Evolutionary conservation across 2,113 vertebrate genomes (phyloP).

Genomic region (Telmatochromis sp.): DNA sequence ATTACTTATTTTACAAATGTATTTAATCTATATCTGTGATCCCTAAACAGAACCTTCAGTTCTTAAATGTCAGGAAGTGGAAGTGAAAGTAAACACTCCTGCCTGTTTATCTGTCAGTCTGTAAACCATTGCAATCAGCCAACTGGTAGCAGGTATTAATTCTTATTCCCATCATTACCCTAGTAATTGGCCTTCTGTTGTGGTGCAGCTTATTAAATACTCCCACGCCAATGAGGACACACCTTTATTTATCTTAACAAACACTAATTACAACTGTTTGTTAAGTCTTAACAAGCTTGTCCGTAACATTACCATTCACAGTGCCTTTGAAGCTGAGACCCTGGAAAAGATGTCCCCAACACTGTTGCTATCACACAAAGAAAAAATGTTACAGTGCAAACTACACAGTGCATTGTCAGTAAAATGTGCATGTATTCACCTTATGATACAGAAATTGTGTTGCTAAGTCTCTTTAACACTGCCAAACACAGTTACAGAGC

Average conservation of each 20-base stretch:
- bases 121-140: not conserved
- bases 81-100: not conserved
- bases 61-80: not conserved
- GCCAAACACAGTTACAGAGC: not conserved
- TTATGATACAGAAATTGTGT: not conserved
- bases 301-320: slow-evolving; percentile 12
- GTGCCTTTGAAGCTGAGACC: slow-evolving; percentile 12
- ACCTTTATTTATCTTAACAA: slow-evolving; percentile 12
- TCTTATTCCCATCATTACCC: not conserved
- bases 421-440: not conserved
- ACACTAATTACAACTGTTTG: slow-evolving; percentile 21
- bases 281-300: not conserved
- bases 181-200: not conserved
- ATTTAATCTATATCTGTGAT: not conserved
- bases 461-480: not conserved
- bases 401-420: not conserved
- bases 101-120: not conserved
- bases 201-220: slow-evolving; percentile 21
- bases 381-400: not conserved
- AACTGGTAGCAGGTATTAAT: not conserved
- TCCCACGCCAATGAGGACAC: slow-evolving; percentile 2
- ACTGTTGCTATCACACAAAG: not conserved
- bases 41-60: not conserved
- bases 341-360: not conserved
- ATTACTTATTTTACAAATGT: not conserved